Base-by-base conservation (phyloP, 2,797 vertebrate species). In the Rhyacichthys aspro region DNA sequence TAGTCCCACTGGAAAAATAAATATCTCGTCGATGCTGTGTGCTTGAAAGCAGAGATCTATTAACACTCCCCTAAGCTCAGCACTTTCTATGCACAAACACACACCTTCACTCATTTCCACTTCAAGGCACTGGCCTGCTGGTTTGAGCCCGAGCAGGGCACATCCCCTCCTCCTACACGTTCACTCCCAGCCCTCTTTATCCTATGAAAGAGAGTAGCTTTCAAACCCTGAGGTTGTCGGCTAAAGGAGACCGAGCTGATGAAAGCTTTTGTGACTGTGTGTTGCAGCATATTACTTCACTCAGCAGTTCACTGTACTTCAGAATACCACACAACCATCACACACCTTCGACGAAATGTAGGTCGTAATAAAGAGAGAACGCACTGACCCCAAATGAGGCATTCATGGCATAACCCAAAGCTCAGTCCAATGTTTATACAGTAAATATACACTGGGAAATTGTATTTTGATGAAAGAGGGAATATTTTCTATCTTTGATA, bases 21-120 rank as follows among this genome's bases (percentile, higher is more conserved):
- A 62, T 32, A 53, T 54, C 63, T 49, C 11, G 41, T 65, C 0
- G 11, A 36, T 58, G 19, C 54, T 43, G 11, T 14, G 23, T 11
- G 46, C 11, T 10, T 15, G 16, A 50, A 37, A 59, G 23, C 5
- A 66, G n/a, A 62, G 6, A 50, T 44, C 37, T 42, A 37, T 50
- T 9, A 56, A 64, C 36, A 19, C 41, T 58, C 39, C 17, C 55
- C 17, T 3, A 12, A 67, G 55, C 32, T 12, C 8, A 54, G 44
- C 55, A 70, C 52, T 44, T 52, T 11, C 41, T 17, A 62, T 32
- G 63, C 49, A 45, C 49, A 61, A 52, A 61, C 63, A 57, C 32
- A 70, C 55, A 55, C 39, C 60, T 65, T 15, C 49, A 58, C 72
- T 86, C 79, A 91, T 91, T 90, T 89, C 81, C 90, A 91, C 85